phyloP scores from a whole-genome alignment of 2,113 vertebrate genomes.

The Micronisus gabar region DNA sequence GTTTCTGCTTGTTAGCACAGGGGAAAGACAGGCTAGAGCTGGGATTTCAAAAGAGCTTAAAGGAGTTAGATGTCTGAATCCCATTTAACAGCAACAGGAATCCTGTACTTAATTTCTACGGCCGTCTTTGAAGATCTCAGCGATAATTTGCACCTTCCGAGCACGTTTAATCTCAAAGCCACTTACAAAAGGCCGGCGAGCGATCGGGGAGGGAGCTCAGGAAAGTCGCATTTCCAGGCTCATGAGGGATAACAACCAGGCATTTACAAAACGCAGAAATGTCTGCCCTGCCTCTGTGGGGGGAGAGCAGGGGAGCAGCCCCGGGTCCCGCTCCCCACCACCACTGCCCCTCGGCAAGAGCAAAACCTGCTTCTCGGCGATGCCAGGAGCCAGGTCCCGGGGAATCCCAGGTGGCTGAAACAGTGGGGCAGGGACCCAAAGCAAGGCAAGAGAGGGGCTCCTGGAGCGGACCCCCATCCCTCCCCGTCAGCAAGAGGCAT shows the following conservation, averaged over 20 bases:
- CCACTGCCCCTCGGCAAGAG: background rate
- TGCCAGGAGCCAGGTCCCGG: background rate
- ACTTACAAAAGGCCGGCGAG: background rate
- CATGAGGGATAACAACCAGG: fast-evolving
- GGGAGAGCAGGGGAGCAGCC: background rate
- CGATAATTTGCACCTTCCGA: background rate
- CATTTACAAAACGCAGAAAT: background rate
- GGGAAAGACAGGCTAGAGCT: background rate
- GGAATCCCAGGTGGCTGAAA: background rate
- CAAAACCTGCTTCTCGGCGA: background rate
- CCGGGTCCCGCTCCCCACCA: fast-evolving
- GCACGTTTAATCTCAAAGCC: background rate
- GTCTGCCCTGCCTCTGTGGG: fast-evolving
- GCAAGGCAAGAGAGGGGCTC: background rate
- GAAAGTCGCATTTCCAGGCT: background rate
- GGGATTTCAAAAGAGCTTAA: conserved; percentile 6
- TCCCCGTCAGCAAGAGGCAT: background rate
- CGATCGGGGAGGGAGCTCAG: background rate
- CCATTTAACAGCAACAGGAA: background rate
- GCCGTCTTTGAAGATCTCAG: background rate
- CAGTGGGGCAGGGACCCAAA: background rate
- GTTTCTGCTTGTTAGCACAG: background rate
- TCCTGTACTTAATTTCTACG: background rate
- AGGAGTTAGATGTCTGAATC: background rate
- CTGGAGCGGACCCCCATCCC: background rate